Conservation (phyloP, 2,113 vertebrate species). For the Carettochelys insculpta region DNA sequence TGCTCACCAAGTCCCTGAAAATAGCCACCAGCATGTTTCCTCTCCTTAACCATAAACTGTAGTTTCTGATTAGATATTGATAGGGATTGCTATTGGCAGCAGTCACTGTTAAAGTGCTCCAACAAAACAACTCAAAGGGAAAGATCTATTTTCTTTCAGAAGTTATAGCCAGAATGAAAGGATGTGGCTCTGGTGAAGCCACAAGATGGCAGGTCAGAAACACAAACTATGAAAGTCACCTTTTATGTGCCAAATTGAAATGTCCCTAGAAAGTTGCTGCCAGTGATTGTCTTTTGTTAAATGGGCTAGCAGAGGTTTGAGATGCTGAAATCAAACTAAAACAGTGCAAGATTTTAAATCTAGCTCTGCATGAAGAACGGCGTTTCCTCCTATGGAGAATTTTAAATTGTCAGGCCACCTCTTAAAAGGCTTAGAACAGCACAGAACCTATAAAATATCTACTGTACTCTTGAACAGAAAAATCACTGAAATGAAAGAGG, state of each 20-base stretch:
- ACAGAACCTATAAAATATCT: not conserved
- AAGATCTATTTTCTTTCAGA: not conserved
- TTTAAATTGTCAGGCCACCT: not conserved
- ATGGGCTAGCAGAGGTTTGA: not conserved
- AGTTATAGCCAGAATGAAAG: not conserved
- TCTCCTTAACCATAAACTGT: not conserved
- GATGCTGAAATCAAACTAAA: not conserved
- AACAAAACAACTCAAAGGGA: not conserved
- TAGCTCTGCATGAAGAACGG: not conserved
- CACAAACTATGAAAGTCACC: fast-evolving
- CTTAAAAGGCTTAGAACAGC: not conserved
- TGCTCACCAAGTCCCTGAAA: slow-evolving; percentile 1
- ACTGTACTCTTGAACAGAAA: not conserved
- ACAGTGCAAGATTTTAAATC: not conserved
- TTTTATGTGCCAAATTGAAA: not conserved
- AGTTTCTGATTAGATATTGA: not conserved
- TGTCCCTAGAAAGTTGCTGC: not conserved
- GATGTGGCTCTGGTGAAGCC: not conserved
- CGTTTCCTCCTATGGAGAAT: not conserved
- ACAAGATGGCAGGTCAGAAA: not conserved
- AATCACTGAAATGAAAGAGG: not conserved
- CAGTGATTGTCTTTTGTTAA: not conserved
- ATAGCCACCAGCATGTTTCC: not conserved
- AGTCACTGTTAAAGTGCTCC: not conserved
- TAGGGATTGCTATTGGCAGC: not conserved